Evolutionary conservation across 1,140 invertebrate genomes (phyloP).

Genomic region (Cherax quadricarinatus): DNA sequence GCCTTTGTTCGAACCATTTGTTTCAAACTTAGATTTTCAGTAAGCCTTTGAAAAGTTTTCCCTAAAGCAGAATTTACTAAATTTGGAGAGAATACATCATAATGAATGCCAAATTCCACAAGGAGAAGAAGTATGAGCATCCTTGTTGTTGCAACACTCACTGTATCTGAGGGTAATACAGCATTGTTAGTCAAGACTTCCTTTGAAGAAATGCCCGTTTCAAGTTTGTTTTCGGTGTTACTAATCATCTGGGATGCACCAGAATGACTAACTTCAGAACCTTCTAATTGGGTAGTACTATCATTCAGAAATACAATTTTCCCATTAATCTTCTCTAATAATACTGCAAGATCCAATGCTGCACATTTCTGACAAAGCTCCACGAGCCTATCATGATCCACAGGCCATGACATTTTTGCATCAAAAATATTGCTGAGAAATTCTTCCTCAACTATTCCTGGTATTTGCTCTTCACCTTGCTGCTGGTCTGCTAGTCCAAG

Average conservation of each 20-base stretch:
- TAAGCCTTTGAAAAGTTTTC: neutral
- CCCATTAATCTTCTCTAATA: slow-evolving; percentile 25
- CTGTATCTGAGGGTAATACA: neutral
- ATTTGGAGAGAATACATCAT: slow-evolving; percentile 46
- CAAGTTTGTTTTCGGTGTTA: neutral
- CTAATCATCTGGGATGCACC: neutral
- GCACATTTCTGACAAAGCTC: slow-evolving; percentile 33
- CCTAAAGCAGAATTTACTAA: slow-evolving; percentile 24
- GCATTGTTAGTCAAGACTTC: neutral
- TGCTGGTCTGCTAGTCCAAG: neutral
- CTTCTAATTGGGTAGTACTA: neutral
- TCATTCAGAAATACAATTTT: neutral
- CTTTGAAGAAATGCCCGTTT: neutral
- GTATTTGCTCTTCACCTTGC: neutral
- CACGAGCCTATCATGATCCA: slow-evolving; percentile 49
- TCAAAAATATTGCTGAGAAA: slow-evolving; percentile 20
- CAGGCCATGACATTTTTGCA: slow-evolving; percentile 20
- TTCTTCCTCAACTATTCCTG: slow-evolving; percentile 41
- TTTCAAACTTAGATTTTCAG: slow-evolving; percentile 29
- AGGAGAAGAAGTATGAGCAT: slow-evolving; percentile 22
- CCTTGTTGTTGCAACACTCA: neutral
- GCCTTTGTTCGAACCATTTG: slow-evolving; percentile 28
- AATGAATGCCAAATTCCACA: slow-evolving; percentile 60
- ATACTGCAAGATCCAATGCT: slow-evolving; percentile 7
- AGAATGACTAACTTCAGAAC: neutral